phyloP scores from a whole-genome alignment of 2,888 invertebrate genomes.

The Cenopis cana region DNA sequence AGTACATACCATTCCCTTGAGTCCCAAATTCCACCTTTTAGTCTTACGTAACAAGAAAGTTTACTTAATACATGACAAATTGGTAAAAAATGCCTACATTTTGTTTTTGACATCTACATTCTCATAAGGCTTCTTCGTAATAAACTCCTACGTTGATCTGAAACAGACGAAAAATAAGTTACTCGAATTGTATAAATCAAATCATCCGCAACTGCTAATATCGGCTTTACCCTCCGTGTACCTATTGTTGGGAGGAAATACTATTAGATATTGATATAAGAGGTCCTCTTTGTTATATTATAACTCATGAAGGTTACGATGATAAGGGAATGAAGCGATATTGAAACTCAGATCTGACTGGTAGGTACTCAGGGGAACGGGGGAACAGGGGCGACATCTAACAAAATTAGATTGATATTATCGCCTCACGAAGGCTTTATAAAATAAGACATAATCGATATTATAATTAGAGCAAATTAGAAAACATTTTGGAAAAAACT shows the following conservation, averaged over 20 bases:
- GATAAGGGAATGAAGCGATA: slow-evolving; percentile 1
- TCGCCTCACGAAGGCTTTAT: background rate
- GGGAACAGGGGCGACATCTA: too few species aligned
- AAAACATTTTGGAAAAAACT: slow-evolving; percentile 1
- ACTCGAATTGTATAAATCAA: slow-evolving; percentile 22
- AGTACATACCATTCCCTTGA: slow-evolving; percentile 66
- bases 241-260: slow-evolving; percentile 20
- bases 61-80: slow-evolving; percentile 72
- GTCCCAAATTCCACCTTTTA: slow-evolving; percentile 77
- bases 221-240: background rate
- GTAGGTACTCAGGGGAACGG: background rate
- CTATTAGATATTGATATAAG: slow-evolving; percentile 3
- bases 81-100: slow-evolving; percentile 80
- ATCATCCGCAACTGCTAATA: slow-evolving; percentile 26
- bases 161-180: slow-evolving; percentile 57
- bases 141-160: slow-evolving; percentile 85
- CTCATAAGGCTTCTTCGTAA: slow-evolving; percentile 84
- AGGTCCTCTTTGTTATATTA: background rate
- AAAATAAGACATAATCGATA: background rate
- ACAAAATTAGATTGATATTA: background rate
- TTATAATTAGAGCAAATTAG: background rate
- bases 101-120: slow-evolving; percentile 75
- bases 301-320: background rate
- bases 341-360: background rate
- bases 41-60: slow-evolving; percentile 72